Evolutionary conservation across 2,888 invertebrate species (phyloP).

Genomic region (Cheilosia vernalis): DNA sequence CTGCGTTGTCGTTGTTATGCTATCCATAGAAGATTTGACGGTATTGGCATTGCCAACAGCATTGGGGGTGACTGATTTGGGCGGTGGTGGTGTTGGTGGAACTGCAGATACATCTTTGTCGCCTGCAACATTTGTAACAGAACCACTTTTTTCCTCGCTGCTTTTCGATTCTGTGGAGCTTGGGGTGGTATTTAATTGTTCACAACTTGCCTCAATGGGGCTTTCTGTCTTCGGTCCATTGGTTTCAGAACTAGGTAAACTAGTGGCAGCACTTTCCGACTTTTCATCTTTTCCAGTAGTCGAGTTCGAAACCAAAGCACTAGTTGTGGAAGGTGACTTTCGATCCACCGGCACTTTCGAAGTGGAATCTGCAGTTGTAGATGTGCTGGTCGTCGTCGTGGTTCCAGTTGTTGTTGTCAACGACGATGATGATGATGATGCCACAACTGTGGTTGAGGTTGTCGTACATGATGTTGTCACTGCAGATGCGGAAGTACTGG

Average conservation of each 20-base stretch:
- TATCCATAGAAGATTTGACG: slow-evolving; percentile 49
- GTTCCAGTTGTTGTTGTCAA: slow-evolving; percentile 22
- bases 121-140: slow-evolving; percentile 56
- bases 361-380: slow-evolving; percentile 70
- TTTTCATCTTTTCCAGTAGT: slow-evolving; percentile 61
- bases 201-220: slow-evolving; percentile 37
- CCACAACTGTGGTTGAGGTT: slow-evolving; percentile 76
- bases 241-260: slow-evolving; percentile 56
- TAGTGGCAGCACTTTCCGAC: slow-evolving; percentile 30
- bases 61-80: slow-evolving; percentile 74
- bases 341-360: slow-evolving; percentile 31
- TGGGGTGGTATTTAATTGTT: slow-evolving; percentile 46
- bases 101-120: slow-evolving; percentile 71
- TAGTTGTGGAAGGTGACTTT: slow-evolving; percentile 50
- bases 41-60: slow-evolving; percentile 76
- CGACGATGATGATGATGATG: slow-evolving; percentile 70
- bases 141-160: slow-evolving; percentile 44
- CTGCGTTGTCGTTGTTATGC: slow-evolving; percentile 47
- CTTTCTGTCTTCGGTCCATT: slow-evolving; percentile 58
- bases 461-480: slow-evolving; percentile 70
- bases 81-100: slow-evolving; percentile 27
- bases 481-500: slow-evolving; percentile 64
- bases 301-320: slow-evolving; percentile 51
- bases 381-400: slow-evolving; percentile 26
- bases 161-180: slow-evolving; percentile 52